Evolutionary conservation across 92 coral and sea anemone species (phyloP).

Genomic region (Blastomussa wellsi): DNA sequence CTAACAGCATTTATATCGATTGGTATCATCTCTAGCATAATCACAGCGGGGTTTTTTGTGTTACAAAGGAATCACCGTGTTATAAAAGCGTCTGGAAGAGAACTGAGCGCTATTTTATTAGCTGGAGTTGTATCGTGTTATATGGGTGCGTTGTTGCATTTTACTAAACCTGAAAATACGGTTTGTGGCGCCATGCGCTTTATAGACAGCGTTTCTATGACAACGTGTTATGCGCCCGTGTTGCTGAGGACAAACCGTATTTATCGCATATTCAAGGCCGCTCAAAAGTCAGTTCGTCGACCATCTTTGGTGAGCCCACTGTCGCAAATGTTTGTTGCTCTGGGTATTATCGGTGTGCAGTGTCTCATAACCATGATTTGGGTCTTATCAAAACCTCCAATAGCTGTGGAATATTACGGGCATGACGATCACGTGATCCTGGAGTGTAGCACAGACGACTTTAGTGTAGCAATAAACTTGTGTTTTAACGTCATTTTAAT

Average conservation of each 20-base stretch:
- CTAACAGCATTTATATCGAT: constrained; percentile 17
- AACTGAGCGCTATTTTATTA: constrained; percentile 72
- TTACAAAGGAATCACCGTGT: constrained; percentile 65
- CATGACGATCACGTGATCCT: constrained; percentile 50
- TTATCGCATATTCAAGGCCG: constrained; percentile 88
- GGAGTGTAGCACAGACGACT: constrained; percentile 66
- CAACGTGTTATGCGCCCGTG: constrained; percentile 90
- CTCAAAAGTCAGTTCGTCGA: constrained; percentile 80
- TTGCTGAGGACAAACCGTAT: constrained; percentile 91
- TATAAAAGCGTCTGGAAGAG: constrained; percentile 89
- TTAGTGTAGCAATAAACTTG: constrained; percentile 75
- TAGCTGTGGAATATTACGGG: constrained; percentile 57
- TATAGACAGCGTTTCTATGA: constrained; percentile 71
- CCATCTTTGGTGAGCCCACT: constrained; percentile 86
- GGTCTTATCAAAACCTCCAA: constrained; percentile 79
- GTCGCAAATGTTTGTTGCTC: constrained; percentile 77
- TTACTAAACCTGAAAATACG: constrained; percentile 61
- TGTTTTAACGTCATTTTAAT: constrained; percentile 81
- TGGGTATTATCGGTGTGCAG: constrained; percentile 80
- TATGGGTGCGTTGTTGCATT: constrained; percentile 55
- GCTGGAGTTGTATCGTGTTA: constrained; percentile 79
- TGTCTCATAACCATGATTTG: constrained; percentile 76
- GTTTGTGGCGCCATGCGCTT: constrained; percentile 71
- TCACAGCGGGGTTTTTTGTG: constrained; percentile 64
- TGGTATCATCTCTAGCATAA: constrained; percentile 28